Conservation (phyloP, 2,888 invertebrate genomes). For the Cylloceria caligata region DNA sequence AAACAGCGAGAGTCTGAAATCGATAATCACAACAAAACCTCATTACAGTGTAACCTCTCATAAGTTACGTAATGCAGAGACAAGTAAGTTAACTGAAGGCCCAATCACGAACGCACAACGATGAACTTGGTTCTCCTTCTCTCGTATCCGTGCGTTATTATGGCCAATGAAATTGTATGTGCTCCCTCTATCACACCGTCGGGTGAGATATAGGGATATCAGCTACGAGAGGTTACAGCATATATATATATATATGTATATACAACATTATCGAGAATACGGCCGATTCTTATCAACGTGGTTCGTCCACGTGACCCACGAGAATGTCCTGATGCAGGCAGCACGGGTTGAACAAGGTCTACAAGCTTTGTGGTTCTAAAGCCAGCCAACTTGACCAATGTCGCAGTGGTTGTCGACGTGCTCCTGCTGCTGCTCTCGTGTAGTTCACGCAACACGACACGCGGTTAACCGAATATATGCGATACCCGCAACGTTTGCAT, state of each 20-base stretch:
- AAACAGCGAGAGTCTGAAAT: conserved; percentile 20
- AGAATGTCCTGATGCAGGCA: conserved; percentile 20
- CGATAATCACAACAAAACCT: conserved; percentile 44
- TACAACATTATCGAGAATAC: conserved; percentile 3
- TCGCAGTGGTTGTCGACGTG: conserved; percentile 13
- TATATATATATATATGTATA: no score
- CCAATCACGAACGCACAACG: no score
- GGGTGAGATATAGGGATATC: no score
- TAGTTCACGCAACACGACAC: conserved; percentile 4
- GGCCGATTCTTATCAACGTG: conserved; percentile 45
- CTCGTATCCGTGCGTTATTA: no score
- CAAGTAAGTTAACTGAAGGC: no score
- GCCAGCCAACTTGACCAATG: conserved; percentile 11
- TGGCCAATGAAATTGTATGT: no score
- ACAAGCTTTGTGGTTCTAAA: conserved; percentile 13
- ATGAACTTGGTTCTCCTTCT: no score
- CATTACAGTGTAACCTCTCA: neutral
- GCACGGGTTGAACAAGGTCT: conserved; percentile 19
- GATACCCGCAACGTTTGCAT: neutral
- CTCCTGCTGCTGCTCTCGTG: conserved; percentile 13
- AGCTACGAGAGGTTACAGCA: no score
- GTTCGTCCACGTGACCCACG: conserved; percentile 53
- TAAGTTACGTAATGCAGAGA: no score
- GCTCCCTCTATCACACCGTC: no score
- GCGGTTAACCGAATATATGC: conserved; percentile 12